Conservation (phyloP, 2,888 invertebrate species). For the Crioceris asparagi region DNA sequence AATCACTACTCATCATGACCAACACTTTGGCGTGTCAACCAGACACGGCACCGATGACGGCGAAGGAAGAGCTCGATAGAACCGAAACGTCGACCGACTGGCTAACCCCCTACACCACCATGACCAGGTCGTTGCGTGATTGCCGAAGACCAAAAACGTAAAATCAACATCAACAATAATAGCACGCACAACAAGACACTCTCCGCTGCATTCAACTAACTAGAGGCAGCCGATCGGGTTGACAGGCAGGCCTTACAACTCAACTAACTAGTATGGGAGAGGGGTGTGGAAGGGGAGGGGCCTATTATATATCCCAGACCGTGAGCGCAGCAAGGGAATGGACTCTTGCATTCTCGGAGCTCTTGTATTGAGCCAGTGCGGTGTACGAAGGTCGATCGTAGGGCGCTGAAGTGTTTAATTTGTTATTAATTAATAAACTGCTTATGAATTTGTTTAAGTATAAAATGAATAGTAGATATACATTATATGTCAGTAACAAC, state of each 20-base stretch:
- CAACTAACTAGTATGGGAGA: constrained; percentile 38
- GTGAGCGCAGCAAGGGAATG: constrained; percentile 26
- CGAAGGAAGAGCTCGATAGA: background rate
- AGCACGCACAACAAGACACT: constrained; percentile 11
- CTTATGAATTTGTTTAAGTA: too few species aligned
- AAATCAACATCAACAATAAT: background rate
- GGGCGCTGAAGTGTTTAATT: too few species aligned
- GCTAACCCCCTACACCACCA: too few species aligned
- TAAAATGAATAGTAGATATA: too few species aligned
- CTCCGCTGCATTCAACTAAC: constrained; percentile 33
- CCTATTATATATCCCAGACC: constrained; percentile 26
- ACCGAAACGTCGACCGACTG: background rate
- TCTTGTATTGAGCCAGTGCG: constrained; percentile 30
- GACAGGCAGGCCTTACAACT: constrained; percentile 41
- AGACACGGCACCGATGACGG: background rate
- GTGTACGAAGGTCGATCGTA: constrained; percentile 10
- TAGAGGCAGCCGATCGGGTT: constrained; percentile 34
- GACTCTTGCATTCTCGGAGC: constrained; percentile 28
- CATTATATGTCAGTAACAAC: too few species aligned
- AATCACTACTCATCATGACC: too few species aligned
- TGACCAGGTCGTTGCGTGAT: too few species aligned
- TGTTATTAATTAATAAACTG: too few species aligned
- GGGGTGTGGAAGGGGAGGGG: constrained; percentile 32
- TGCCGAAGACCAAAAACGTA: background rate
- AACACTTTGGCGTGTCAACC: background rate